These are phyloP conservation scores for Montipora capitata DNA, from an alignment of 92 coral and sea anemone species.

Conservation along the genomic window DNA sequence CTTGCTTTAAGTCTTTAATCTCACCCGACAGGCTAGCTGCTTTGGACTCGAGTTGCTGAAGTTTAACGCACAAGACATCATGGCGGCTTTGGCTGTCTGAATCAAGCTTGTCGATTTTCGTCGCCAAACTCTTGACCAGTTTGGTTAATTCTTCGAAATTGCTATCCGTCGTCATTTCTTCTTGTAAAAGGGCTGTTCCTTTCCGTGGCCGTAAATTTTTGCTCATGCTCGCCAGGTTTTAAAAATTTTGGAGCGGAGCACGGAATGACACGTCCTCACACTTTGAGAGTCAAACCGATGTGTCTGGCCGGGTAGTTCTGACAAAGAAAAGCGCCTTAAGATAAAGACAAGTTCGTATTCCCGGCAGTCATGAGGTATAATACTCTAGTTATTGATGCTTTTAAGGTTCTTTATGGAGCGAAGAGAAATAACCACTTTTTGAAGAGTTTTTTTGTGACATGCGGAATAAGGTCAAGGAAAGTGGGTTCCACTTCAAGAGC, in stretches of 20 bases:
- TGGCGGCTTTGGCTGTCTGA: neutral
- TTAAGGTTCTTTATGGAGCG: too few relatives aligned
- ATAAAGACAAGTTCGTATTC: too few relatives aligned
- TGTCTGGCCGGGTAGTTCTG: too few relatives aligned
- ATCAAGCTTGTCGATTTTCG: neutral
- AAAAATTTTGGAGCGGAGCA: neutral
- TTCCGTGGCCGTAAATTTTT: neutral
- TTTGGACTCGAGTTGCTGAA: neutral
- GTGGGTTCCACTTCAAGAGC: too few relatives aligned
- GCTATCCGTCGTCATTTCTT: neutral
- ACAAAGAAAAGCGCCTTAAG: too few relatives aligned
- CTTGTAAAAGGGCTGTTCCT: neutral
- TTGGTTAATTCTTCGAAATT: too few relatives aligned
- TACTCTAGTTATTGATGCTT: too few relatives aligned
- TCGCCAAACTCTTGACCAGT: neutral
- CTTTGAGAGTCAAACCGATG: neutral
- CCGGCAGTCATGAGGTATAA: too few relatives aligned
- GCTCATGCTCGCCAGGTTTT: neutral
- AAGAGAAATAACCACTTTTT: too few relatives aligned
- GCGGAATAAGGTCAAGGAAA: too few relatives aligned
- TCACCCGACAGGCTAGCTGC: neutral
- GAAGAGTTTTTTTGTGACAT: too few relatives aligned
- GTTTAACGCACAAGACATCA: neutral
- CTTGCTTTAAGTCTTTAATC: neutral
- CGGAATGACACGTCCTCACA: constrained; percentile 4